Base-by-base conservation (phyloP, 2,888 invertebrate species). In the Carterocephalus palaemon region DNA sequence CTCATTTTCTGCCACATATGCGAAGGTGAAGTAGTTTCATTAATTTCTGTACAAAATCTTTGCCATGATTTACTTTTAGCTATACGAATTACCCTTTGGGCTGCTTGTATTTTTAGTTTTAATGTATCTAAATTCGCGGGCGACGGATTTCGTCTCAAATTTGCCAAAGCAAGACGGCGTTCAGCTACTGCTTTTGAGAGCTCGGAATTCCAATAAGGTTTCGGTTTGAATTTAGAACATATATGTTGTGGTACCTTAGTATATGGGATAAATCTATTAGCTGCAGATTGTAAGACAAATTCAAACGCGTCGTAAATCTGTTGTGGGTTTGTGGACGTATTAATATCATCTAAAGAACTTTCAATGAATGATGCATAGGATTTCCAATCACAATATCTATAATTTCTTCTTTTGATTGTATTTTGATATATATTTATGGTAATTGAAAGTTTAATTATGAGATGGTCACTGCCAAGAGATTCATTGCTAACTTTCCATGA, bases 151-250 rank as follows among this genome's bases (percentile, higher is more conserved):
- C 46, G 23, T 38, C 61, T 47, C n/a, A 62, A 55, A 3, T 31
- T 29, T 1, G 52, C 17, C 3, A 64, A 24, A 0, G 59, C 56
- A 10, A 48, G 36, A 3, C 60, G 38, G 2, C 59, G 54, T 26
- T 52, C 42, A 0, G 56, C 59, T 0, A 61, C 53, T 2, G 34
- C 20, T 43, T 49, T 53, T 2, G 60, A 60, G 5, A 62, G 13
- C 1, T 46, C 24, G 7, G 39, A 1, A 26, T 46, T 57, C 61
- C 62, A 65, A 17, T 60, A 65, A 2, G 51, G 45, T 40, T 59
- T 62, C 0, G 59, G 57, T 1, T 2, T 32, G 46, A 51, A 54
- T 23, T 46, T 51, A 26, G 6, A 46, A 38, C 17, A 9, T 2
- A 32, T 19, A 15, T 39, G 19, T 9, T 24, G 23, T 2, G 34